These are phyloP conservation scores for Nemoura dubitans DNA, from an alignment of 2,888 invertebrate genomes.

Conservation along the genomic window DNA sequence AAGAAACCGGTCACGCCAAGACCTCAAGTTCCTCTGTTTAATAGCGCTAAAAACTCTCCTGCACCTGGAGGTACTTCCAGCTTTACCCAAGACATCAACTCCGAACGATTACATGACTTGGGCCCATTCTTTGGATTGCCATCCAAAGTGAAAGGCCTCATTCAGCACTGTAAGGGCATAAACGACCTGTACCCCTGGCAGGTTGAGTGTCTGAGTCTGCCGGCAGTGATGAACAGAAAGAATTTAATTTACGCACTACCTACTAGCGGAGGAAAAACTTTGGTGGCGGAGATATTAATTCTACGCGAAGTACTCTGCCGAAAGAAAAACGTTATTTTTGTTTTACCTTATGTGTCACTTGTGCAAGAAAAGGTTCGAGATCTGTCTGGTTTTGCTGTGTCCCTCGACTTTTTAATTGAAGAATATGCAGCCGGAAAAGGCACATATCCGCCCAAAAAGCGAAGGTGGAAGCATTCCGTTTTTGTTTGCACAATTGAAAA, in stretches of 20 bases:
- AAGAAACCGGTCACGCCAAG: slow-evolving; percentile 43
- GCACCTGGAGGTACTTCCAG: not conserved
- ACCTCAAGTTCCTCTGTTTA: slow-evolving; percentile 20
- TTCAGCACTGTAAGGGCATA: slow-evolving; percentile 81
- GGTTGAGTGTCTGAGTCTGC: slow-evolving; percentile 84
- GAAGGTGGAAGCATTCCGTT: slow-evolving; percentile 79
- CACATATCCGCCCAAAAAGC: slow-evolving; percentile 80
- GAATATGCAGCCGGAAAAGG: slow-evolving; percentile 96
- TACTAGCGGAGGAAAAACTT: slow-evolving; percentile 96
- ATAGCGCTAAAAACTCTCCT: not conserved
- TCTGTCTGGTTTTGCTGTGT: slow-evolving; percentile 86
- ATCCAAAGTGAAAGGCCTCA: slow-evolving; percentile 71
- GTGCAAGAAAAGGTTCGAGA: slow-evolving; percentile 96
- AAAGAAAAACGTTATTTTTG: slow-evolving; percentile 84
- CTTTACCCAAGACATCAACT: not conserved
- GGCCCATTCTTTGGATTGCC: slow-evolving; percentile 85
- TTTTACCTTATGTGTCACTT: slow-evolving; percentile 94
- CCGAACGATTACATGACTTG: slow-evolving; percentile 47
- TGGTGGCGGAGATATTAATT: slow-evolving; percentile 96
- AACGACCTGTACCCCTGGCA: slow-evolving; percentile 93
- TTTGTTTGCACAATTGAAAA: slow-evolving; percentile 97
- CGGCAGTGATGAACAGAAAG: slow-evolving; percentile 73
- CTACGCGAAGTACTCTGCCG: slow-evolving; percentile 83
- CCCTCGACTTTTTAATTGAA: slow-evolving; percentile 88
- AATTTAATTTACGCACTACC: slow-evolving; percentile 94